Percentiles rank a stretch among this genome's conserved stretches.
Conservation (phyloP, 2,113 vertebrate genomes). For the Pongo pygmaeus region DNA sequence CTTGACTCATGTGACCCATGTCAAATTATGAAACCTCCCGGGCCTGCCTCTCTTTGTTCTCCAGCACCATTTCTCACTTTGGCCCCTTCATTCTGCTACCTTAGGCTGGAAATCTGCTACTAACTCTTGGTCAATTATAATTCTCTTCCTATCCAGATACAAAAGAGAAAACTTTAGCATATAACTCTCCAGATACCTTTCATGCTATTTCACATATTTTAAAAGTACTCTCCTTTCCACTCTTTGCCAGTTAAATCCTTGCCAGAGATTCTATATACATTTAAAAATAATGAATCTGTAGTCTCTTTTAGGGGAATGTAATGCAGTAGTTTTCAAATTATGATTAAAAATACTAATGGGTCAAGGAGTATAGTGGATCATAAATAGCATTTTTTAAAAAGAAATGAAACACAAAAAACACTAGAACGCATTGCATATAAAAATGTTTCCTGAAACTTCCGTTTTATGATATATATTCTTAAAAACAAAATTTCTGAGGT, state of each 20-base stretch:
- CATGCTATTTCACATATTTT: background rate
- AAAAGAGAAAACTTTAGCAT: background rate
- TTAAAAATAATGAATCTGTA: background rate
- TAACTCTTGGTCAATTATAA: background rate
- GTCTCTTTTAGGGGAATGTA: background rate
- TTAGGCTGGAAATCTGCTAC: background rate
- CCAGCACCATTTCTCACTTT: background rate
- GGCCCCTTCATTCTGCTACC: background rate
- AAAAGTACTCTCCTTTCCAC: background rate
- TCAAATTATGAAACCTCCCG: background rate
- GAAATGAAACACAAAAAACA: background rate
- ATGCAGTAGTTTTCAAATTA: background rate
- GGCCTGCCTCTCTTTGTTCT: background rate
- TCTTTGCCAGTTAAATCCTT: background rate
- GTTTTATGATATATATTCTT: background rate
- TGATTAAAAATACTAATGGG: background rate
- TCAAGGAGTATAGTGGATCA: background rate
- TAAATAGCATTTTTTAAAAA: background rate
- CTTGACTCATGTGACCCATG: background rate
- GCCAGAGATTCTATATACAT: background rate
- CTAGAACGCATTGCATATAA: background rate
- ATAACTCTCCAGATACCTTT: background rate
- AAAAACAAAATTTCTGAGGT: background rate
- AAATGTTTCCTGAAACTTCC: background rate
- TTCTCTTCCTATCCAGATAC: background rate